Evolutionary conservation across 2,113 vertebrate species (phyloP).

Genomic region (Rhinolophus sinicus): DNA sequence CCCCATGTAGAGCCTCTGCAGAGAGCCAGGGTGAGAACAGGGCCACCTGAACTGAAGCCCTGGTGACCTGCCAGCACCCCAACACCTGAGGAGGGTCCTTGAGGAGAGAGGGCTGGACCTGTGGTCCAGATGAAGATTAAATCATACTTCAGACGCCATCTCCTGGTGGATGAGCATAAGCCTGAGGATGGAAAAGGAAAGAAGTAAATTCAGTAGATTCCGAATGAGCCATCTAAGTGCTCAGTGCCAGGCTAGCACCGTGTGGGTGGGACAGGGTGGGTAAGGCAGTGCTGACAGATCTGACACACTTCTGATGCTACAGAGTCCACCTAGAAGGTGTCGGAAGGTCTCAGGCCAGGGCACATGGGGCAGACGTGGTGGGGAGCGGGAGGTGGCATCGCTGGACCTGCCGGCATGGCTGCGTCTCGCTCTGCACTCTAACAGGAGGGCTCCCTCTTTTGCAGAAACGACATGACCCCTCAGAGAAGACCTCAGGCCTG

Average conservation of each 20-base stretch:
- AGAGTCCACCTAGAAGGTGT: background rate
- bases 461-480: background rate
- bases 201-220: background rate
- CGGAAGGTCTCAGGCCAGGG: background rate
- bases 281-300: background rate
- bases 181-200: fast-evolving
- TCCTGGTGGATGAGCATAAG: background rate
- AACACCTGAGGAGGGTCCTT: fast-evolving
- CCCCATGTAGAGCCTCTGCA: fast-evolving
- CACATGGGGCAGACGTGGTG: fast-evolving
- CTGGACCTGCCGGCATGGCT: fast-evolving
- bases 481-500: slow-evolving; percentile 44
- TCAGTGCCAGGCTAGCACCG: fast-evolving
- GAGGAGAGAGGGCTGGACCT: background rate
- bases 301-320: background rate
- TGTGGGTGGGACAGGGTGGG: background rate
- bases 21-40: background rate
- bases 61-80: background rate
- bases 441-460: background rate
- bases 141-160: background rate
- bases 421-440: background rate
- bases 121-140: background rate
- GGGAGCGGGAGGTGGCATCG: too few species aligned
- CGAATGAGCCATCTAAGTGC: too few species aligned
- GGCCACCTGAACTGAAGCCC: background rate